Conservation (phyloP, 2,797 vertebrate genomes). For the Rachycentron canadum region DNA sequence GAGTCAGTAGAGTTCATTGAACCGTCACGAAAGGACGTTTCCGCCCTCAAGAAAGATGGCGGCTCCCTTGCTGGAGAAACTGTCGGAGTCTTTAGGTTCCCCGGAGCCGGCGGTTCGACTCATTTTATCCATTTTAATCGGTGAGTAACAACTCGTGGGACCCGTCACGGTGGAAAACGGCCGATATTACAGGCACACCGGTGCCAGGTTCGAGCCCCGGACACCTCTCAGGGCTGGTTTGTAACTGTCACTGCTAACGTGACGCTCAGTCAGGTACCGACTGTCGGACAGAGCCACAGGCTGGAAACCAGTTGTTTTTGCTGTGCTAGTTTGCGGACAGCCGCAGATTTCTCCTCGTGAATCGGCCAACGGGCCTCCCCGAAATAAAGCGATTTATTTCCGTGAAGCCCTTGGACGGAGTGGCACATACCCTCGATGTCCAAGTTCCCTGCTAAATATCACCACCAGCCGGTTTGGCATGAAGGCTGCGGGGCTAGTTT, state of each 20-base stretch:
- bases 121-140: conserved; percentile 93
- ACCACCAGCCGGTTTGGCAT: not conserved
- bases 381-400: not conserved
- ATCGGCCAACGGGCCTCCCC: not conserved
- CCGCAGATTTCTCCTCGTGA: not conserved
- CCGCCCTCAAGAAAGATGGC: conserved; percentile 89
- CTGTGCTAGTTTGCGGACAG: not conserved
- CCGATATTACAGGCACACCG: not conserved
- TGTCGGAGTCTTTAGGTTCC: conserved; percentile 91
- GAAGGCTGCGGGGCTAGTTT: not conserved
- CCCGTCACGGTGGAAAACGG: not conserved
- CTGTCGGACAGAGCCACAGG: conserved; percentile 37
- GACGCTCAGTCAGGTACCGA: conserved; percentile 42
- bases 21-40: conserved; percentile 76
- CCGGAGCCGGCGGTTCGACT: conserved; percentile 94
- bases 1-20: conserved; percentile 61
- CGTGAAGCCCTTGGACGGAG: no score
- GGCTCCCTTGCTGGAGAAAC: conserved; percentile 87
- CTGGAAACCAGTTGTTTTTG: conserved; percentile 17
- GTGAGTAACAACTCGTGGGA: conserved; percentile 81
- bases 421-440: not conserved
- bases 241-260: conserved; percentile 57
- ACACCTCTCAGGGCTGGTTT: not conserved
- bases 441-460: not conserved
- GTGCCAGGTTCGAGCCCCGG: not conserved